These are phyloP conservation scores for Ptychoptera contaminata DNA, from an alignment of 2,888 invertebrate genomes.

Conservation along the genomic window DNA sequence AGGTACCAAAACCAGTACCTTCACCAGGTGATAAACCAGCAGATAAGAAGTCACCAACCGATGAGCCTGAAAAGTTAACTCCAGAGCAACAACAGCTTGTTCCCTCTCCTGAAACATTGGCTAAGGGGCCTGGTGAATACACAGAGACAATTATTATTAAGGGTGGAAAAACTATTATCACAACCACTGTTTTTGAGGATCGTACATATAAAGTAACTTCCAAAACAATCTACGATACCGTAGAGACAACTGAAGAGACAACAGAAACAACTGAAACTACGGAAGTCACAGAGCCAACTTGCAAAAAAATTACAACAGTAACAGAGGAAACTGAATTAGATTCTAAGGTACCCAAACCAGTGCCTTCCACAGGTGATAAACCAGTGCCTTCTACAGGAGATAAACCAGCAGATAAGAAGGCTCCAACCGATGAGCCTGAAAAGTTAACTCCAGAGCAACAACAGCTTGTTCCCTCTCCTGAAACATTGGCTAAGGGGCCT, in stretches of 20 bases:
- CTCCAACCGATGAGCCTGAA: too few relatives aligned
- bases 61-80: neutral
- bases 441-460: too few relatives aligned
- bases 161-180: slow-evolving; percentile 26
- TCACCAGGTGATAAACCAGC: neutral
- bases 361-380: too few relatives aligned
- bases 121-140: neutral
- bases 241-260: too few relatives aligned
- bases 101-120: neutral
- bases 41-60: neutral
- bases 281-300: neutral
- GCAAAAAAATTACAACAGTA: neutral
- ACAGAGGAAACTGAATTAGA: too few relatives aligned
- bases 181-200: slow-evolving; percentile 23
- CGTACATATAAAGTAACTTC: slow-evolving; percentile 24
- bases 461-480: too few relatives aligned
- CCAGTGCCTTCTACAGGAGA: too few relatives aligned
- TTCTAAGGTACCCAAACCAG: too few relatives aligned
- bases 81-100: neutral
- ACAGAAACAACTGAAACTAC: too few relatives aligned
- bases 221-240: too few relatives aligned
- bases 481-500: too few relatives aligned
- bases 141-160: slow-evolving; percentile 15
- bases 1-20: neutral
- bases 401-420: too few relatives aligned